These are phyloP conservation scores for Trichonephila clavipes DNA, from an alignment of 1,140 invertebrate genomes.

Conservation along the genomic window DNA sequence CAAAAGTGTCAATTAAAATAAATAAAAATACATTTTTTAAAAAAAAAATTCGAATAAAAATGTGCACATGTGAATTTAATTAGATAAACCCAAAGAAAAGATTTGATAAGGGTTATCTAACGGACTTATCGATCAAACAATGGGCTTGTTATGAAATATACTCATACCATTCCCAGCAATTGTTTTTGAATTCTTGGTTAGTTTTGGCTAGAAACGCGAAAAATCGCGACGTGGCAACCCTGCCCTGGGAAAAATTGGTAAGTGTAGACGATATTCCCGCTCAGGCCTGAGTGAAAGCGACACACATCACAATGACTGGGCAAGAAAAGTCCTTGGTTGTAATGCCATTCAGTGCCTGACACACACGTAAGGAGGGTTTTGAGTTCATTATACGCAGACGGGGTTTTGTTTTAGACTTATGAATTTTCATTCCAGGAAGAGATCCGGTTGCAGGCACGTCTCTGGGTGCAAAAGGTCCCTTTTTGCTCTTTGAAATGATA, in stretches of 20 bases:
- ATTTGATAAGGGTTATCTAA: too few relatives aligned
- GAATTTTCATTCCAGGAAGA: not conserved
- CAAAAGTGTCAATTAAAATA: too few relatives aligned
- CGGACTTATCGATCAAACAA: too few relatives aligned
- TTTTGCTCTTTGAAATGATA: not conserved
- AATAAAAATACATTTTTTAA: too few relatives aligned
- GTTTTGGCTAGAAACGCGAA: not conserved
- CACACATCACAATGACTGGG: not conserved
- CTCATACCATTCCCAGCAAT: not conserved
- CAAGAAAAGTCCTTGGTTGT: slow-evolving; percentile 1
- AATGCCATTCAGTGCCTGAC: not conserved
- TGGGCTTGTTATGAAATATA: not conserved
- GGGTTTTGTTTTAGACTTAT: not conserved
- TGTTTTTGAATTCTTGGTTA: not conserved
- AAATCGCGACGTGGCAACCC: not conserved
- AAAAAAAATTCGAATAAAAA: too few relatives aligned
- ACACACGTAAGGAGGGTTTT: not conserved
- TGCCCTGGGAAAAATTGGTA: not conserved
- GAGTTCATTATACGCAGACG: slow-evolving; percentile 1
- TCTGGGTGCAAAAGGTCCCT: not conserved
- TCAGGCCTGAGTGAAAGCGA: not conserved
- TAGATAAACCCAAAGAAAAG: too few relatives aligned
- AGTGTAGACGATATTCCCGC: slow-evolving; percentile 9
- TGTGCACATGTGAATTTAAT: too few relatives aligned
- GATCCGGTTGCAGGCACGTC: not conserved